Conservation (phyloP, 2,113 vertebrate genomes). For the Entomyzon cyanotis region DNA sequence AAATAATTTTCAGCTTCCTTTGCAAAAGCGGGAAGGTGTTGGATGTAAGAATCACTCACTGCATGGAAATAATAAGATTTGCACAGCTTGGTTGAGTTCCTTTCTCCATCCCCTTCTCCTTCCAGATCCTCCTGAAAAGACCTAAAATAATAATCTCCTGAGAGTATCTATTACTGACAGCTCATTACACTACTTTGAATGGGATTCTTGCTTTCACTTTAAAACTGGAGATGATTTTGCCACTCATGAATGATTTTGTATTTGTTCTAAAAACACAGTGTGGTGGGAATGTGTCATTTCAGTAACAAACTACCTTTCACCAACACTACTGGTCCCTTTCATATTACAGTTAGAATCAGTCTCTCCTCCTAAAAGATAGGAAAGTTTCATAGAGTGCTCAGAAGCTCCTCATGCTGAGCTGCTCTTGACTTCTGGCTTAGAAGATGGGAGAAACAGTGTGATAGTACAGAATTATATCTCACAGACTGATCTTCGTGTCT, state of each 20-base stretch:
- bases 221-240: not conserved
- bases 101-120: not conserved
- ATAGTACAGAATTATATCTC: not conserved
- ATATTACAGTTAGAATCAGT: not conserved
- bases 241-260: not conserved
- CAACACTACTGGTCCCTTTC: not conserved
- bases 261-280: not conserved
- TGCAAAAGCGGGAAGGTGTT: not conserved
- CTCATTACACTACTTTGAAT: not conserved
- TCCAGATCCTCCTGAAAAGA: not conserved
- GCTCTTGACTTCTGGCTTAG: not conserved
- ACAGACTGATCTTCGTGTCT: not conserved
- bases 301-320: not conserved
- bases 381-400: not conserved
- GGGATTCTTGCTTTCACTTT: not conserved
- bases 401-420: not conserved
- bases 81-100: not conserved
- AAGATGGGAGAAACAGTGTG: not conserved
- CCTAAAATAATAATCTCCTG: not conserved
- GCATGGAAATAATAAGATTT: not conserved
- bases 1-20: not conserved
- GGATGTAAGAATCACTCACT: not conserved
- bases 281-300: not conserved
- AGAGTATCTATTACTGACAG: not conserved
- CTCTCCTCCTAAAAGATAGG: not conserved